These are phyloP conservation scores for Dryoscopus gambensis DNA, from an alignment of 2,113 vertebrate genomes.

Conservation along the genomic window DNA sequence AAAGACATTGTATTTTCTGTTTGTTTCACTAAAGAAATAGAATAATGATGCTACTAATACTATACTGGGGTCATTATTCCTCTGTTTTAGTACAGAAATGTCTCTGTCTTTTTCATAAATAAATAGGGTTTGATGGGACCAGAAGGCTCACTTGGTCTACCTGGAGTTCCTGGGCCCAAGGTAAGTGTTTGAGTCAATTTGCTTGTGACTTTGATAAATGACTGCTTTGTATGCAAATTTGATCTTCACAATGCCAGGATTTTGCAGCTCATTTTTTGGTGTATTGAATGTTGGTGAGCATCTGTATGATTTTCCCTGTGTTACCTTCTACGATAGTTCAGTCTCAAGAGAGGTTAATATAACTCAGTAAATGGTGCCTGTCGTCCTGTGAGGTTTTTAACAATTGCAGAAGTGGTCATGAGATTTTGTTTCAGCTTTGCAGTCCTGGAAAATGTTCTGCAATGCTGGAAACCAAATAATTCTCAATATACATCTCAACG, in stretches of 20 bases:
- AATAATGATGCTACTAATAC: neutral
- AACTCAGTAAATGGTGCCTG: neutral
- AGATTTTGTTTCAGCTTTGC: neutral
- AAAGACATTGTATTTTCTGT: neutral
- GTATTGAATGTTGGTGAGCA: neutral
- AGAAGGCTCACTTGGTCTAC: constrained; percentile 78
- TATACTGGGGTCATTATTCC: neutral
- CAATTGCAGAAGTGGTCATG: neutral
- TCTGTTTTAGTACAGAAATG: neutral
- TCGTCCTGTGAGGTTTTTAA: neutral
- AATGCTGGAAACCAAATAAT: neutral
- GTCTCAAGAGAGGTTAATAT: neutral
- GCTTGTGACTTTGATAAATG: neutral
- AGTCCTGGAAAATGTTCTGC: constrained; percentile 29
- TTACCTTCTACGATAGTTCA: neutral
- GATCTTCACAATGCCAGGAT: neutral
- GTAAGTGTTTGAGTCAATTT: constrained; percentile 60
- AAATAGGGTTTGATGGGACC: constrained; percentile 84
- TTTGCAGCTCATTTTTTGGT: neutral
- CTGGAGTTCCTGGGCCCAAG: constrained; percentile 83
- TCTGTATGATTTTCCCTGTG: neutral
- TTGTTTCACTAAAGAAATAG: neutral
- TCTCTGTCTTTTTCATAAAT: constrained; percentile 1
- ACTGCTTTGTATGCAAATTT: neutral
- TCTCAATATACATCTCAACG: neutral